Evolutionary conservation across 2,888 invertebrate genomes (phyloP).

Genomic region (Boloria selene): DNA sequence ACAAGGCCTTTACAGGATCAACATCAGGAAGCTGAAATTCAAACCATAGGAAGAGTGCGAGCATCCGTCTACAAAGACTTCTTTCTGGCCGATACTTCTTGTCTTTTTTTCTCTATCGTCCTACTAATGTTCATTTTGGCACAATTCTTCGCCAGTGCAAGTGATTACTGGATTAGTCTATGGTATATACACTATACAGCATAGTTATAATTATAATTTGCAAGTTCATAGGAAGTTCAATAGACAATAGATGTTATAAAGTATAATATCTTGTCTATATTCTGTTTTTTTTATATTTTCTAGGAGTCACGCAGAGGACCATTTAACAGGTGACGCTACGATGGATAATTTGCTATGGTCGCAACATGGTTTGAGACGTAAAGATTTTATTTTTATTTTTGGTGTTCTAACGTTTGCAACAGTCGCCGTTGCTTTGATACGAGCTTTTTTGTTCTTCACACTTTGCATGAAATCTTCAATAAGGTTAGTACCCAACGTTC

Average conservation of each 20-base stretch:
- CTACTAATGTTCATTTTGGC: slow-evolving; percentile 77
- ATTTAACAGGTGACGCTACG: slow-evolving; percentile 66
- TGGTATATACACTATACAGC: slow-evolving; percentile 51
- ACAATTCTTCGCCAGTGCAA: slow-evolving; percentile 78
- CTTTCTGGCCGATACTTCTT: slow-evolving; percentile 62
- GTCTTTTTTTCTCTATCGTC: slow-evolving; percentile 55
- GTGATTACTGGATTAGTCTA: slow-evolving; percentile 74
- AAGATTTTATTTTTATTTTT: slow-evolving; percentile 77
- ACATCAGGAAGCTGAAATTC: slow-evolving; percentile 64
- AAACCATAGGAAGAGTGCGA: slow-evolving; percentile 64
- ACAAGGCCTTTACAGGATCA: slow-evolving; percentile 57
- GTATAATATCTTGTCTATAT: too few species aligned
- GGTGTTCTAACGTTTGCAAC: slow-evolving; percentile 80
- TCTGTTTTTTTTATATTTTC: neutral
- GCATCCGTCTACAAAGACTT: slow-evolving; percentile 71
- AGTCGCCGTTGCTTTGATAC: slow-evolving; percentile 82
- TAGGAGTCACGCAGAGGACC: slow-evolving; percentile 72
- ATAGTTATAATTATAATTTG: too few species aligned
- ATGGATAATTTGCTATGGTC: slow-evolving; percentile 66
- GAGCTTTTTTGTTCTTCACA: slow-evolving; percentile 85
- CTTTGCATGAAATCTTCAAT: slow-evolving; percentile 86
- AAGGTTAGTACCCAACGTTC: slow-evolving; percentile 55
- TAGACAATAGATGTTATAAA: too few species aligned
- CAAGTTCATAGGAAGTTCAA: too few species aligned
- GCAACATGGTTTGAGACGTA: slow-evolving; percentile 60